phyloP scores from a whole-genome alignment of 2,113 vertebrate species.

The Mormoops blainvillei region DNA sequence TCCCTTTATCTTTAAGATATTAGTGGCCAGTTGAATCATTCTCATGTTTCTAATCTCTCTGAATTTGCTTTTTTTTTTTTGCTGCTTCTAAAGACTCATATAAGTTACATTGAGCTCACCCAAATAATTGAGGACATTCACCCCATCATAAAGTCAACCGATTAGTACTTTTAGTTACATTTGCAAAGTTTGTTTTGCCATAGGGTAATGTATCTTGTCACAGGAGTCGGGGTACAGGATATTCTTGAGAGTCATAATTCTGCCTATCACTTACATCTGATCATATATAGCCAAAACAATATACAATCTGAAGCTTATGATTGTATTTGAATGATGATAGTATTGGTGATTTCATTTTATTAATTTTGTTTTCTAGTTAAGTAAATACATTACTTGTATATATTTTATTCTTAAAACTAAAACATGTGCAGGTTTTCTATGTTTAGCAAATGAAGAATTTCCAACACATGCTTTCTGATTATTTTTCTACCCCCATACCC shows the following conservation, averaged over 20 bases:
- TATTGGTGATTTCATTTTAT: neutral
- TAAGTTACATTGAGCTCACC: neutral
- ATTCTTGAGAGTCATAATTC: neutral
- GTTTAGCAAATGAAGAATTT: neutral
- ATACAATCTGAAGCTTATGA: neutral
- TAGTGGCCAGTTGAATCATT: neutral
- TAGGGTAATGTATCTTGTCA: neutral
- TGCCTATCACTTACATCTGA: neutral
- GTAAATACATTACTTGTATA: neutral
- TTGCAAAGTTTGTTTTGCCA: neutral
- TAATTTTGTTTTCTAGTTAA: neutral
- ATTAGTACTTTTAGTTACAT: neutral
- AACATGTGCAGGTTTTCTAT: neutral
- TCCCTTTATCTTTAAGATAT: neutral
- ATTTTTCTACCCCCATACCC: neutral
- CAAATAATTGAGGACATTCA: neutral
- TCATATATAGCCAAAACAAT: neutral
- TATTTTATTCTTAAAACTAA: neutral
- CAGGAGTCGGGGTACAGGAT: fast-evolving
- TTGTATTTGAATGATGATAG: neutral
- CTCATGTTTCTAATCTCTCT: neutral
- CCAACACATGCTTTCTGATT: neutral
- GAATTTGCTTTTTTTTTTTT: neutral
- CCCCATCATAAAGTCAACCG: neutral
- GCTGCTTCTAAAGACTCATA: neutral